Percentiles rank a stretch among this genome's conserved stretches.
These are phyloP conservation scores for Entomobrya multifasciata DNA, from an alignment of 2,888 invertebrate species.

Conservation along the genomic window DNA sequence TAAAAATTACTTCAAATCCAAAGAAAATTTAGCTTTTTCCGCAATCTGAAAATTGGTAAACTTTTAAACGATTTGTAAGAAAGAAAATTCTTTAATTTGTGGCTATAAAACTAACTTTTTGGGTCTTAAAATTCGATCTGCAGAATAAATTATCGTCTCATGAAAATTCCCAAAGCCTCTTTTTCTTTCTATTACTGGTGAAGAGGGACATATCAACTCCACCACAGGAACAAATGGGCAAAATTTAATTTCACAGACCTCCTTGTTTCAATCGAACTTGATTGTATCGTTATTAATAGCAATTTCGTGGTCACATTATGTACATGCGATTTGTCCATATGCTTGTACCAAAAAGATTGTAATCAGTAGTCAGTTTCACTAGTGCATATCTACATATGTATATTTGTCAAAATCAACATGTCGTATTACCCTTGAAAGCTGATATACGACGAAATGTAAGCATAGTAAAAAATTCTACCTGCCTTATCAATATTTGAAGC, in stretches of 20 bases:
- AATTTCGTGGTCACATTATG: neutral
- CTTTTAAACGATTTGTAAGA: neutral
- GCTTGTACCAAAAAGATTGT: too few relatives aligned
- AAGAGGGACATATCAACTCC: neutral
- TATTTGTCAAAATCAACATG: too few relatives aligned
- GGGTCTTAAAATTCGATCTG: slow-evolving; percentile 13
- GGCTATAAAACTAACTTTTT: neutral
- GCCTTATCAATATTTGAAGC: slow-evolving; percentile 77
- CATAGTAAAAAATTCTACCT: slow-evolving; percentile 38
- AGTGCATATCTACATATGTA: too few relatives aligned
- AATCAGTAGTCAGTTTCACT: too few relatives aligned
- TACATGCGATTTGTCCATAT: neutral
- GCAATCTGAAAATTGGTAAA: neutral
- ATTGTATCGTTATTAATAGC: slow-evolving; percentile 39
- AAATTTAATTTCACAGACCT: too few relatives aligned
- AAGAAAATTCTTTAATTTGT: neutral
- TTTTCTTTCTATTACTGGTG: too few relatives aligned
- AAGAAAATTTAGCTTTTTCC: neutral
- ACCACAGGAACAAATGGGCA: neutral
- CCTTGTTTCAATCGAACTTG: neutral
- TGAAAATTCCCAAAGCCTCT: too few relatives aligned
- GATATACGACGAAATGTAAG: too few relatives aligned
- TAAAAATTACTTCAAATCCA: slow-evolving; percentile 15
- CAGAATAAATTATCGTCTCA: slow-evolving; percentile 4
- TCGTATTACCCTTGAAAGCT: too few relatives aligned